Base-by-base conservation (phyloP, 2,888 invertebrate species). In the Priocnemis perturbator region DNA sequence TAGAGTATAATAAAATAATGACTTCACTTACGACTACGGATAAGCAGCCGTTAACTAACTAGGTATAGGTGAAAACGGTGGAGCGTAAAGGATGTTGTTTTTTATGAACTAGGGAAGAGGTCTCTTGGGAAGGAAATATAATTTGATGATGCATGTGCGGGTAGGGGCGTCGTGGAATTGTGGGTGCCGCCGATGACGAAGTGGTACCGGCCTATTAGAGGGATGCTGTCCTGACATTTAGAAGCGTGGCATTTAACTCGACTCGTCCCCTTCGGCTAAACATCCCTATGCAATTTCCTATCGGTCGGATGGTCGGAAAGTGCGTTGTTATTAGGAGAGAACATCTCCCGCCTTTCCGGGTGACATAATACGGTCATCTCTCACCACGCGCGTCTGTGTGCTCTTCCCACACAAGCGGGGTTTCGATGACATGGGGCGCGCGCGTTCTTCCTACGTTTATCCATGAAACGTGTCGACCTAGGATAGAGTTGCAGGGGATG, bases 191-290 rank as follows among this genome's bases (percentile, higher is more conserved):
- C 26, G 26, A 26, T 26, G 26, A 26, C 26, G 26, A 26, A 26
- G 67, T 66, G 74, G 78, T 80, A 84, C 76, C 81, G 71, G 76
- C 79, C 81, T 81, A 83, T 83, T 79, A 82, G 74, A 81, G 81
- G 86, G 86, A 86, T 86, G 87, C 86, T 86, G 86, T 61, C 73
- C 76, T 85, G 85, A 85, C 85, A 85, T 85, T 85, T 81, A 73
- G 77, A 67, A 79, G 76, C 78, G 77, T 87, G 87, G 84, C 87
- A 87, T 87, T 87, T 86, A 79, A 81, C 82, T 78, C 67, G 62
- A 70, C 75, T 65, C 60, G 65, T 61, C 64, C 73, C 77, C 77
- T 81, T 79, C 76, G 74, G 80, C 81, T 82, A 76, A 82, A 77
- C 81, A 73, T 77, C 81, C 82, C 79, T 52, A 73, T 73, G 77